These are phyloP conservation scores for Caloenas nicobarica DNA, from an alignment of 2,113 vertebrate species.

Conservation along the genomic window DNA sequence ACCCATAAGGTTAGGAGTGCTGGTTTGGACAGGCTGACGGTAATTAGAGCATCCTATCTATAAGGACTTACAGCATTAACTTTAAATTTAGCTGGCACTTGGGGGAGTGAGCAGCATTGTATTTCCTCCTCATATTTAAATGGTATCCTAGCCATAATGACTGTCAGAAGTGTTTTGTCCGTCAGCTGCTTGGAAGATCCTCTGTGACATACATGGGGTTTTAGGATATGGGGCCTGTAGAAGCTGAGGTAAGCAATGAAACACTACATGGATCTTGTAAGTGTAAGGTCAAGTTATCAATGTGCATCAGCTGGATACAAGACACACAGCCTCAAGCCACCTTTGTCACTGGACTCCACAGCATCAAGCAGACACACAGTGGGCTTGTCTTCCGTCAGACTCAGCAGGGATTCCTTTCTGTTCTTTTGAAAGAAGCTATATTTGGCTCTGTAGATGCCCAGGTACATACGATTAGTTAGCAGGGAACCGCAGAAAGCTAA, in stretches of 20 bases:
- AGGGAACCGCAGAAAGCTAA: neutral
- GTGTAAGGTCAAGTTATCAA: neutral
- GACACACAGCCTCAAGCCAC: neutral
- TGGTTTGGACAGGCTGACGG: constrained; percentile 13
- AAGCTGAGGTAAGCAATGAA: neutral
- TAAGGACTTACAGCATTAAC: neutral
- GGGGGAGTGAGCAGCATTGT: neutral
- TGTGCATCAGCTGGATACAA: neutral
- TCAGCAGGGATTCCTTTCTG: neutral
- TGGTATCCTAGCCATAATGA: neutral
- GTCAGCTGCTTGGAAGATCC: neutral
- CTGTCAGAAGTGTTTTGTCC: neutral
- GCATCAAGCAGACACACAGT: neutral
- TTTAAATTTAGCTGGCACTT: constrained; percentile 23
- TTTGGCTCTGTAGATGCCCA: neutral
- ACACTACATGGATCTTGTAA: neutral
- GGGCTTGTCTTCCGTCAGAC: neutral
- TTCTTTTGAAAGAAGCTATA: neutral
- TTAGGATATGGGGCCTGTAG: neutral
- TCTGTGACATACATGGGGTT: neutral
- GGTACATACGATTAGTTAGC: neutral
- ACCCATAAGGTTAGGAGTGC: neutral
- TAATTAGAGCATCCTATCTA: constrained; percentile 2
- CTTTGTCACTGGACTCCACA: neutral
- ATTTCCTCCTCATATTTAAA: constrained; percentile 18